Evolutionary conservation across 2,888 invertebrate species (phyloP).

Genomic region (Tipula lateralis): DNA sequence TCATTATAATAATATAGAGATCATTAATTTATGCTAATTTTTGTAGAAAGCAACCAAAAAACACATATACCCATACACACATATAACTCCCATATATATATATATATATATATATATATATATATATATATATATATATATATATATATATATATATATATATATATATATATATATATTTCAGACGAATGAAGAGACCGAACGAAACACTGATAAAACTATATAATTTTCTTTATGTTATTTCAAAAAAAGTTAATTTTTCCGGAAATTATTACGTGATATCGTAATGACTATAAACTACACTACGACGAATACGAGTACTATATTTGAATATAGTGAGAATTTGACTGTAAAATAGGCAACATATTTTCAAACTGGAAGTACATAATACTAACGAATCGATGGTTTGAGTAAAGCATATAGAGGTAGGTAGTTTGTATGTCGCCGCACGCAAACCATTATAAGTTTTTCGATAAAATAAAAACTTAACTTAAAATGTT

Average conservation of each 20-base stretch:
- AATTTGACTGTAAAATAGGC: not conserved
- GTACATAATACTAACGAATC: not conserved
- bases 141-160: too few relatives aligned
- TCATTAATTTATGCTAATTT: not conserved
- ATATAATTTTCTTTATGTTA: not conserved
- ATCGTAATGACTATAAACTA: not conserved
- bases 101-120: too few relatives aligned
- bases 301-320: not conserved
- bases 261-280: conserved; percentile 1
- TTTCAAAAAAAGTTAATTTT: not conserved
- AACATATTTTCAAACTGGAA: not conserved
- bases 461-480: not conserved
- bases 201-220: not conserved
- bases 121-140: too few relatives aligned
- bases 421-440: not conserved
- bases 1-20: not conserved
- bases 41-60: not conserved
- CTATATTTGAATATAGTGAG: not conserved
- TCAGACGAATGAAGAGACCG: not conserved
- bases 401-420: not conserved
- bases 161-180: not conserved
- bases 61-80: too few relatives aligned
- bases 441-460: not conserved
- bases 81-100: too few relatives aligned
- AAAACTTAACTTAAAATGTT: not conserved